These are phyloP conservation scores for Hypomesus transpacificus DNA, from an alignment of 2,113 vertebrate genomes.

Conservation along the genomic window DNA sequence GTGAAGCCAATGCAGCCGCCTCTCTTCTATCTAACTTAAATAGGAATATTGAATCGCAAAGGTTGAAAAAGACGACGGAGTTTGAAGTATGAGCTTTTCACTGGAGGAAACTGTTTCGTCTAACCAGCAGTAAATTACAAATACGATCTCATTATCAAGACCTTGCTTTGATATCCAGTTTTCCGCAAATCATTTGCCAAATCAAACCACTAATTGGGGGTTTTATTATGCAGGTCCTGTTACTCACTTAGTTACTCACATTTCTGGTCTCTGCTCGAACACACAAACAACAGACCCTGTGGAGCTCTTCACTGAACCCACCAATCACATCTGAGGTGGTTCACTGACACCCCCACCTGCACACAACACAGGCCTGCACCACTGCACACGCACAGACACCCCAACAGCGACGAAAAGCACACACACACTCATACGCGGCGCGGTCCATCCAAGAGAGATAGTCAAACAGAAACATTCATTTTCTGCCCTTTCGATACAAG, in stretches of 20 bases:
- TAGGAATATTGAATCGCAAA: neutral
- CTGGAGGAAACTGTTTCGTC: neutral
- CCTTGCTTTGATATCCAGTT: slow-evolving; percentile 36
- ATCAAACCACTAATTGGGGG: neutral
- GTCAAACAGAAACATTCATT: neutral
- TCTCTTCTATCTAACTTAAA: slow-evolving; percentile 11
- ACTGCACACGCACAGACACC: neutral
- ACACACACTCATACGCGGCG: neutral
- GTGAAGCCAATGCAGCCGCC: slow-evolving; percentile 41
- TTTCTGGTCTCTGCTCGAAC: no score
- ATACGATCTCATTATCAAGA: slow-evolving; percentile 9
- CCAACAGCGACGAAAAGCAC: neutral
- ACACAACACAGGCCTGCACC: slow-evolving; percentile 17
- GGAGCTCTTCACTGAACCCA: no score
- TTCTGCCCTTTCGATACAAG: neutral
- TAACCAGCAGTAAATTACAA: neutral
- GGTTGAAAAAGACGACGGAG: neutral
- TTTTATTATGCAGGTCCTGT: no score
- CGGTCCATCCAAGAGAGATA: neutral
- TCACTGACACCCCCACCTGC: slow-evolving; percentile 1
- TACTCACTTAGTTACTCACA: no score
- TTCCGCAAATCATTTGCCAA: slow-evolving; percentile 13
- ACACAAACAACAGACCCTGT: no score
- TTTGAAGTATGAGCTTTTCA: neutral
- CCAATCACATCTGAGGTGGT: no score